Conservation (phyloP, 2,888 invertebrate species). For the Drosophila setosimentum region DNA sequence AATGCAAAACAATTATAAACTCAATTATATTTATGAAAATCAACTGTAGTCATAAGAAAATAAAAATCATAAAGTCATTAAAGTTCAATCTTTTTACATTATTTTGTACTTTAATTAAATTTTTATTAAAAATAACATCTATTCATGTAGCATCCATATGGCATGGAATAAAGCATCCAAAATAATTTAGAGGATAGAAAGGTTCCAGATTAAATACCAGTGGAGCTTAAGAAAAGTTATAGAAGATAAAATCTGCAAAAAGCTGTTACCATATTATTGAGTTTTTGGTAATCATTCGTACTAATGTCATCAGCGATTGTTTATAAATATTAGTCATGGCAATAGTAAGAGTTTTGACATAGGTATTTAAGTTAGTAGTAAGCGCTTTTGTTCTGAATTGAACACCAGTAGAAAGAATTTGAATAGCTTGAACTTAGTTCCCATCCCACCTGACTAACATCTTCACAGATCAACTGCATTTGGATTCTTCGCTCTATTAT, state of each 20-base stretch:
- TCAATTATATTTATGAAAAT: not conserved
- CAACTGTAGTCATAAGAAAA: not conserved
- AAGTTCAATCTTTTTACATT: not conserved
- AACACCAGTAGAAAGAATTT: not conserved
- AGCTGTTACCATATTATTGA: no score
- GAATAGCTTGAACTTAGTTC: not conserved
- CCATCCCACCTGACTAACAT: not conserved
- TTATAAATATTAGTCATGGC: not conserved
- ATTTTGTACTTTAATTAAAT: not conserved
- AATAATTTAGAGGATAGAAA: not conserved
- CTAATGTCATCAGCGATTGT: not conserved
- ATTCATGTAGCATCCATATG: no score
- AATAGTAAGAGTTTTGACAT: not conserved
- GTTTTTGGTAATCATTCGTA: not conserved
- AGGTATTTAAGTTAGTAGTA: not conserved
- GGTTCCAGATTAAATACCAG: not conserved
- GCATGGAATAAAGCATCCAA: fast-evolving
- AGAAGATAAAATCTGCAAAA: no score
- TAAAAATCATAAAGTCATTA: not conserved
- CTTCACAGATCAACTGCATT: not conserved
- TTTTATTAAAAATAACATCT: no score
- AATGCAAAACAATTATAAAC: not conserved
- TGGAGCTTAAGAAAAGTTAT: not conserved
- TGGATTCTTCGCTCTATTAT: constrained; percentile 5
- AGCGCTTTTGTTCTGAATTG: not conserved